These are phyloP conservation scores for Choloepus didactylus DNA, from an alignment of 2,797 vertebrate species.

Conservation along the genomic window DNA sequence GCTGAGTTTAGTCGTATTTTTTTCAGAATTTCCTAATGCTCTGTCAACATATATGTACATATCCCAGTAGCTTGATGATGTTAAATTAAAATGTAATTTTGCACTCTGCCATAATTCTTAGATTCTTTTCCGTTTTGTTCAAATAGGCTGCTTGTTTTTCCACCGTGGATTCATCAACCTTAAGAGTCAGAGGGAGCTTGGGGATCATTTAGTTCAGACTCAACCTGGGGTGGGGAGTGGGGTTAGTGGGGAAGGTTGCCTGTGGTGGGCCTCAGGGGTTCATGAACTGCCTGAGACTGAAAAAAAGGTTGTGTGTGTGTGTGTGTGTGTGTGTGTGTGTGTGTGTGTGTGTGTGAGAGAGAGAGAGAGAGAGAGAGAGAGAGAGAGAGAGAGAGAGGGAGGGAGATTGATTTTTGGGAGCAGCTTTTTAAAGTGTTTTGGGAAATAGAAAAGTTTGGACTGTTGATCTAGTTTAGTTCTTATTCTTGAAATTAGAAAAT, in stretches of 20 bases:
- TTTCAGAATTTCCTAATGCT: not conserved
- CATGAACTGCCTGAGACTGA: not conserved
- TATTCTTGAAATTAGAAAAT: conserved; percentile 43
- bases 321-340: not conserved
- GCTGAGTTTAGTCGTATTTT: not conserved
- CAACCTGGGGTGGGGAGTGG: not conserved
- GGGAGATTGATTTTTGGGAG: not conserved
- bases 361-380: not conserved
- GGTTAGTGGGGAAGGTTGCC: not conserved
- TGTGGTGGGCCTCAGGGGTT: not conserved
- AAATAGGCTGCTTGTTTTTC: conserved; percentile 12
- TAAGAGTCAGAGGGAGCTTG: not conserved
- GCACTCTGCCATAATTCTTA: not conserved
- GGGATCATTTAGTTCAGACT: not conserved
- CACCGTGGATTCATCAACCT: not conserved
- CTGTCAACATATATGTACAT: not conserved
- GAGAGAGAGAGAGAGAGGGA: not conserved
- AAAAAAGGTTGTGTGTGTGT: not conserved
- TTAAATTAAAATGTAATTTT: conserved; percentile 45
- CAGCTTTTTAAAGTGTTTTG: conserved; percentile 15
- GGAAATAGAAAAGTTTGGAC: conserved; percentile 27
- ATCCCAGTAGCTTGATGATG: not conserved
- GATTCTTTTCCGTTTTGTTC: conserved; percentile 36
- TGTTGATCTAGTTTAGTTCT: conserved; percentile 14
- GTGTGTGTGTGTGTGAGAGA: not conserved